Base-by-base conservation (phyloP, 2,888 invertebrate genomes). In the Lasioglossum oenotherae region DNA sequence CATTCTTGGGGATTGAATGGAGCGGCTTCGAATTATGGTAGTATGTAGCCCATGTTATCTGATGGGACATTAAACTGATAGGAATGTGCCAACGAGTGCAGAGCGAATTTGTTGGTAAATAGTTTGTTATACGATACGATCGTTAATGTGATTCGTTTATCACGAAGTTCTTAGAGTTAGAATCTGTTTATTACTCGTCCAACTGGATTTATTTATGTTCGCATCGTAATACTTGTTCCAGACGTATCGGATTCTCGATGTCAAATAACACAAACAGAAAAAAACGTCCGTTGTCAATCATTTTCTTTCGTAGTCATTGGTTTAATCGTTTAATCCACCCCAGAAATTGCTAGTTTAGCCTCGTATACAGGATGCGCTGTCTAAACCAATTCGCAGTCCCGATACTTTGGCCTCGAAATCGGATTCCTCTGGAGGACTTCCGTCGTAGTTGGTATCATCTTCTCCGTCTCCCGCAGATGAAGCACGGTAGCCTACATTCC, bases 351-450 rank as follows among this genome's bases (percentile, higher is more conserved):
- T 78, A 78, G 74, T 69, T 74, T 74, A 60, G 74, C 46, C 75
- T 35, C 64, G 71, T n/a, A 46, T 53, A 79, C 57, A 44, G 78
- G 83, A 82, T 74, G 53, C 71, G 44, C 76, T 77, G 46, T 74
- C 74, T 80, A 77, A 85, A 77, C 64, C 75, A 85, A 80, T 85
- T 49, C 19, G 60, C 78, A 72, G 81, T 49, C 69, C 1, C 74
- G 31, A 69, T 72, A 67, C 53, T 38, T 72, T 23, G 77, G 4
- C 71, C 35, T 73, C 38, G 76, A 71, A 87, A 87, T 78, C 80
- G 71, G 35, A 87, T 87, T 87, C 81, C 83, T 83, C 60, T 74
- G 78, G 16, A 80, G 78, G 80, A 80, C 80, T 82, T 81, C 87
- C 82, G 80, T 75, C 73, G 83, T 41, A 46, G 71, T 67, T 76